Conservation (phyloP, 35 echinoderm and acorn worm genomes). For the Acanthaster planci region DNA sequence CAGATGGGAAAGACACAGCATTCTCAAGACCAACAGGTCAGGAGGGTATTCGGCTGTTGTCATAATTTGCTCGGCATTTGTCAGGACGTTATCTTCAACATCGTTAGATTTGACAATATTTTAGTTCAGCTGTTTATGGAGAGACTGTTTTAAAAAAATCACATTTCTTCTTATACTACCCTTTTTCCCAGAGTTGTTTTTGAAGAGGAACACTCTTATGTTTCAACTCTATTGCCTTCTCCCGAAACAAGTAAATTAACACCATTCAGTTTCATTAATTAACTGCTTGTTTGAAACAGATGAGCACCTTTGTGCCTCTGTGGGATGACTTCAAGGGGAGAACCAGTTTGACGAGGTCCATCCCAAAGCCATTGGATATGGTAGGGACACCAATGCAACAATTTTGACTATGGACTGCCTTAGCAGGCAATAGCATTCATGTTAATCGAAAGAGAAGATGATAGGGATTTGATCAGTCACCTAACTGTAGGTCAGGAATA, state of each 20-base stretch:
- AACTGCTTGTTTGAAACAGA: slow-evolving; percentile 41
- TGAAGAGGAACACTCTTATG: too few species aligned
- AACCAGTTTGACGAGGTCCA: slow-evolving; percentile 60
- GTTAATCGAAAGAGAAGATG: too few species aligned
- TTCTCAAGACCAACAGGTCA: slow-evolving; percentile 16
- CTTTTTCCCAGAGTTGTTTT: too few species aligned
- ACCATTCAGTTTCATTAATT: too few species aligned
- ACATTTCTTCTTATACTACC: too few species aligned
- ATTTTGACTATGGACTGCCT: background rate
- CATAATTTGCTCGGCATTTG: background rate
- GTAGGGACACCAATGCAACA: slow-evolving; percentile 49
- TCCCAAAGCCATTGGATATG: slow-evolving; percentile 81
- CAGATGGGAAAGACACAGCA: background rate
- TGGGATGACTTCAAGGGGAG: slow-evolving; percentile 98
- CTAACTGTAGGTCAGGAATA: too few species aligned
- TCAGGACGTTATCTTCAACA: background rate
- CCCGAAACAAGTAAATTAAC: too few species aligned
- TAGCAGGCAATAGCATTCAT: too few species aligned
- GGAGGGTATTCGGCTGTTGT: background rate
- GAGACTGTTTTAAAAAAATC: too few species aligned
- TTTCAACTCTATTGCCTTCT: too few species aligned
- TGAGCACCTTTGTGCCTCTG: slow-evolving; percentile 73
- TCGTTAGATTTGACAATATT: background rate
- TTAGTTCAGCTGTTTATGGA: too few species aligned
- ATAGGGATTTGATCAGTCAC: too few species aligned